Evolutionary conservation across 2,113 vertebrate species (phyloP).

Genomic region (Pyxicephalus adspersus): DNA sequence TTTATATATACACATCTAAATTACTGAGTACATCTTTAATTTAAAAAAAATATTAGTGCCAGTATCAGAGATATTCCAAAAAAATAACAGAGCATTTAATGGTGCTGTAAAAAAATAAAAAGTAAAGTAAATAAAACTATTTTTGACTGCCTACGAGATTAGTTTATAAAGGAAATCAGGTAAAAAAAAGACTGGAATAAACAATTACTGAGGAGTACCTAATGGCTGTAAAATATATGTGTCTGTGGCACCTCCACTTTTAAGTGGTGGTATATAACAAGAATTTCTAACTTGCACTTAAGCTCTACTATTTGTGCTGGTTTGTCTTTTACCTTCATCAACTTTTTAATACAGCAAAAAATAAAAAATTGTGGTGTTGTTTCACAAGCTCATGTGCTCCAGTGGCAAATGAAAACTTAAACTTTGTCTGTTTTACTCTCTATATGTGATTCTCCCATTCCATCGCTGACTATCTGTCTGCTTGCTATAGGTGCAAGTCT

Average conservation of each 20-base stretch:
- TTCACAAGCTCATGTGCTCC: conserved; percentile 40
- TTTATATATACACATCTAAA: conserved; percentile 4
- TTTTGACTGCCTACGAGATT: background rate
- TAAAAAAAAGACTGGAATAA: background rate
- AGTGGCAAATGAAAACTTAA: conserved; percentile 45
- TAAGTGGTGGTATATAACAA: conserved; percentile 29
- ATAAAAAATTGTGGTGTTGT: conserved; percentile 23
- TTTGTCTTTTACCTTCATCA: conserved; percentile 33
- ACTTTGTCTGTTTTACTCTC: conserved; percentile 49
- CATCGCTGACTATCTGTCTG: conserved; percentile 45
- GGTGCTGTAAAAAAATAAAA: conserved; percentile 49
- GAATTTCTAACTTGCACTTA: conserved; percentile 46
- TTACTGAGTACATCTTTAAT: conserved; percentile 29
- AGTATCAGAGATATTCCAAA: conserved; percentile 42
- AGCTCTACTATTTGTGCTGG: conserved; percentile 26
- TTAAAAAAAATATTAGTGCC: conserved; percentile 21
- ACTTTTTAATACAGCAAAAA: conserved; percentile 39
- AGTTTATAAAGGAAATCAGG: conserved; percentile 23
- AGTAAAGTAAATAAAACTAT: background rate
- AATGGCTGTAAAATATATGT: conserved; percentile 26
- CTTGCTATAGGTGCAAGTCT: conserved; percentile 51
- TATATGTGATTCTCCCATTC: conserved; percentile 47
- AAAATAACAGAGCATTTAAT: conserved; percentile 35
- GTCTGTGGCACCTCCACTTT: conserved; percentile 5
- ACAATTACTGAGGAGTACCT: conserved; percentile 12